A percentile compares a stretch with the other conserved stretches of the same genome.
These are phyloP conservation scores for Aspiorhynchus laticeps DNA, from an alignment of 2,113 vertebrate species.

Conservation along the genomic window DNA sequence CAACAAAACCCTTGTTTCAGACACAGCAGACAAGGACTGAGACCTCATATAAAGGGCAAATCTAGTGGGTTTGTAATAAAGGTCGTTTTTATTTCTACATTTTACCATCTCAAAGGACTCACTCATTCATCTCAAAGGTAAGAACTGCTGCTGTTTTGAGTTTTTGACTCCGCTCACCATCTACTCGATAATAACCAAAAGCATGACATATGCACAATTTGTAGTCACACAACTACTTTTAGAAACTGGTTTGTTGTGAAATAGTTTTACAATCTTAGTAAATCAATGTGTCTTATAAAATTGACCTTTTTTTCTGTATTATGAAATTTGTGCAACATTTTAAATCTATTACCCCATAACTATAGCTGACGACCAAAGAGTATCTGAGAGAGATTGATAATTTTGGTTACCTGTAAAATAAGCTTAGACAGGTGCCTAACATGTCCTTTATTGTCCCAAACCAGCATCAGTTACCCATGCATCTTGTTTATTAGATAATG, in stretches of 20 bases:
- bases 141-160: not conserved
- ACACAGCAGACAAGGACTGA: slow-evolving; percentile 8
- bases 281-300: not conserved
- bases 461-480: not conserved
- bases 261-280: not conserved
- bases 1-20: not conserved
- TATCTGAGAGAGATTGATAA: not conserved
- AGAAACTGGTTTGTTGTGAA: not conserved
- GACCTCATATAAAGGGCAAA: not conserved
- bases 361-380: not conserved
- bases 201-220: not conserved
- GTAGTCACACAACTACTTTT: not conserved
- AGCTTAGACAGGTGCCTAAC: not conserved
- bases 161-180: not conserved
- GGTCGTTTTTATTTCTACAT: not conserved
- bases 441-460: not conserved
- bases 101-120: not conserved
- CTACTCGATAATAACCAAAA: not conserved
- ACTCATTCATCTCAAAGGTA: slow-evolving; percentile 9
- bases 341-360: not conserved
- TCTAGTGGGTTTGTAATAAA: not conserved
- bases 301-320: not conserved
- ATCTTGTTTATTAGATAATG: not conserved
- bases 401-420: not conserved
- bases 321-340: not conserved